Evolutionary conservation across 2,888 invertebrate genomes (phyloP), one percentile per base, ranked within the genome.

Genomic region (Callinectes sapidus): DNA sequence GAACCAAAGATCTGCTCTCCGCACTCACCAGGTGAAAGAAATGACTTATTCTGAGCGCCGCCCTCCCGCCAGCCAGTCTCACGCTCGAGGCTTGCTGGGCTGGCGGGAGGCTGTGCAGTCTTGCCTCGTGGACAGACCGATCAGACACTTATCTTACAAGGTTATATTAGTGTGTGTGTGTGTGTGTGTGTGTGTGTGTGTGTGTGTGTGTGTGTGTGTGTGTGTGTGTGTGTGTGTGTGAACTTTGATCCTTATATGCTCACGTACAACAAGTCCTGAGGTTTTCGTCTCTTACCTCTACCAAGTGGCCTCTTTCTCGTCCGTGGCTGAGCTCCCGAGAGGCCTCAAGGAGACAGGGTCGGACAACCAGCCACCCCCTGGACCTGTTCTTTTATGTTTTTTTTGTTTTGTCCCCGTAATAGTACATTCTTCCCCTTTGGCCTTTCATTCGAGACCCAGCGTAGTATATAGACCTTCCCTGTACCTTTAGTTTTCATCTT

Each of bases 171-270:
- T 87, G 61, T 77, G 71, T 77, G 71, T 77, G n/a, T n/a, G n/a
- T 71, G 71, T 71, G 71, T 71, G 71, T 28, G 71, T 71, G 71
- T n/a, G 71, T 28, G 71, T 77, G 28, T 28, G 28, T 77, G 71
- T 28, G 71, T 28, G 71, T 77, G n/a, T 77, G 28, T 77, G 71
- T 77, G 71, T 77, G 71, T 77, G 28, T 77, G 28, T 77, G 28
- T 77, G 71, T 81, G 35, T 81, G 35, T 81, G 35, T 81, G 35
- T 81, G 81, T 81, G 81, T 81, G 81, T 91, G 91, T 85, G 55
- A 87, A 87, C 32, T 91, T 87, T 87, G 91, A 91, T 91, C 91
- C 91, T 87, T 87, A 87, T 66, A 35, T 87, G 91, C 55, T 91
- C 91, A 42, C 71, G 28, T 71, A 71, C 71, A 71, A 39, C 87